A percentile compares a stretch with the other conserved stretches of the same genome.
Conservation (phyloP, 2,888 invertebrate genomes). For the Cantharis rustica region DNA sequence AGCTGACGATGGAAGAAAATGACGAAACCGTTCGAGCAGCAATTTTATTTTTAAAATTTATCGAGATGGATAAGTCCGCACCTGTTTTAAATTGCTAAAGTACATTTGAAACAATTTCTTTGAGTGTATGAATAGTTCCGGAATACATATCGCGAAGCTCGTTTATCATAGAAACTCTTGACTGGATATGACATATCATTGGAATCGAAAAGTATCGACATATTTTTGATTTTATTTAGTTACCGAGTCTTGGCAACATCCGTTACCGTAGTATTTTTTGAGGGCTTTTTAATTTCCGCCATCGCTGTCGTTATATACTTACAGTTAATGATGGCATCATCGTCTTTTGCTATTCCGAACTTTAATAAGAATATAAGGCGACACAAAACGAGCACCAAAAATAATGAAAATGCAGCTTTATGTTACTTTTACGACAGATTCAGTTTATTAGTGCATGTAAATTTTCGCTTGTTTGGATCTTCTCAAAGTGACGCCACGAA, state of each 20-base stretch:
- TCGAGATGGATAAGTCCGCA: conserved; percentile 2
- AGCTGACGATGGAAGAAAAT: background rate
- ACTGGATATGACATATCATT: conserved; percentile 10
- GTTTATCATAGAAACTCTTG: conserved; percentile 13
- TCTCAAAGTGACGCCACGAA: background rate
- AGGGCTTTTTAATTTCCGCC: background rate
- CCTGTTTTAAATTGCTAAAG: conserved; percentile 6
- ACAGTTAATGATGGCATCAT: conserved; percentile 7
- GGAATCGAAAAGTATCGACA: conserved; percentile 8
- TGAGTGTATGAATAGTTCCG: background rate
- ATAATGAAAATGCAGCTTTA: background rate
- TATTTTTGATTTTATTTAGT: conserved; percentile 6
- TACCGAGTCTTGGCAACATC: background rate
- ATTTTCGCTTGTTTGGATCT: background rate
- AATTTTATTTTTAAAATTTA: background rate
- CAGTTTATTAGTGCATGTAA: background rate
- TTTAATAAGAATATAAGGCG: background rate
- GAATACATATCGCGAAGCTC: conserved; percentile 7
- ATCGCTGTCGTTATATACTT: background rate
- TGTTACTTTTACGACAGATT: background rate
- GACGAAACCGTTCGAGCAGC: background rate
- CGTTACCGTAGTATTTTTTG: conserved; percentile 1
- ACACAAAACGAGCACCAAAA: background rate
- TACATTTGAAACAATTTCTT: background rate
- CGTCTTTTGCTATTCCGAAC: background rate